Conservation (phyloP, 2,888 invertebrate genomes). For the Drosophila nr. perissopoda region DNA sequence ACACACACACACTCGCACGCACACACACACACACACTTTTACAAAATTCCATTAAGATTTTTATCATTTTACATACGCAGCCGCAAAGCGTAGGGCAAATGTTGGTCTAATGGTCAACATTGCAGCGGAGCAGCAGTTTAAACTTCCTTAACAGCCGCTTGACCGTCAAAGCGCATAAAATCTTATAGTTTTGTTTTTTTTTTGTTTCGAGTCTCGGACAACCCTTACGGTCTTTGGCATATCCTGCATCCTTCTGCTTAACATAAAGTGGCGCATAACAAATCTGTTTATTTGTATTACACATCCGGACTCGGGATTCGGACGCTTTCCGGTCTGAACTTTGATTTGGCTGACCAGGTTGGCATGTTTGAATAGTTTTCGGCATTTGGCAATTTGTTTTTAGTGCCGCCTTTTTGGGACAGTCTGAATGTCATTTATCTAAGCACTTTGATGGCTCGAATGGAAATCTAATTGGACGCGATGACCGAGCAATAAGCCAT, state of each 20-base stretch:
- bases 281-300: constrained; percentile 79
- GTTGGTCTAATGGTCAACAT: constrained; percentile 65
- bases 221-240: constrained; percentile 46
- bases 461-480: constrained; percentile 76
- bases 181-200: constrained; percentile 71
- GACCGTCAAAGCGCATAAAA: constrained; percentile 73
- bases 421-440: constrained; percentile 61
- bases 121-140: constrained; percentile 49
- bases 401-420: constrained; percentile 50
- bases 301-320: constrained; percentile 49
- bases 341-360: constrained; percentile 46
- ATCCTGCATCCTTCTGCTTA: constrained; percentile 54
- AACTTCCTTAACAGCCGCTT: constrained; percentile 67
- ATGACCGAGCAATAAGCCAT: constrained; percentile 62
- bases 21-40: constrained; percentile 21
- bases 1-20: constrained; percentile 1
- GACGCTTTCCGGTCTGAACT: constrained; percentile 57
- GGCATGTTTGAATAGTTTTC: constrained; percentile 48
- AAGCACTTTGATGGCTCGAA: constrained; percentile 70
- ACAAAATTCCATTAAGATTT: constrained; percentile 78
- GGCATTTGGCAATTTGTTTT: constrained; percentile 69
- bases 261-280: constrained; percentile 80
- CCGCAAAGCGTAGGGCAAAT: constrained; percentile 24
- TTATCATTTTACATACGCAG: constrained; percentile 72
- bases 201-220: constrained; percentile 9